Evolutionary conservation across 2,113 vertebrate species (phyloP), one percentile per base, ranked within the genome.

Genomic region (Mesocricetus auratus): DNA sequence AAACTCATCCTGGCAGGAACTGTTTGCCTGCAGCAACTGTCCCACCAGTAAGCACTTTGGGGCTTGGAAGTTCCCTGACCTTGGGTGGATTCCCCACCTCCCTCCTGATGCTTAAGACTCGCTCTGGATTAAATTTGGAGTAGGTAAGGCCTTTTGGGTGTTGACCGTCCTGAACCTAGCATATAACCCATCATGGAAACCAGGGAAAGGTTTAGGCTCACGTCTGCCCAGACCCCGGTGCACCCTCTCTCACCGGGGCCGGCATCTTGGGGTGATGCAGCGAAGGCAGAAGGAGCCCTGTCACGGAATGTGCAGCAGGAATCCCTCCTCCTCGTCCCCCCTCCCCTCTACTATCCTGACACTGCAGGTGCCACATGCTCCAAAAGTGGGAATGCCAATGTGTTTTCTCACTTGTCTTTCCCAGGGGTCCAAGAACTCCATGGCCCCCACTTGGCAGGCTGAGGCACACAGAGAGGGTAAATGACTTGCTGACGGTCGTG

Each of bases 1-100:
- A 96, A 91, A 78, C 86, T 95, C 86, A 94, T 92, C 88, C 97
- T 94, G 96, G 47, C 93, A 96, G 96, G 96, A 97, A 97, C 42
- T 53, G 19, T 39, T 86, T 24, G 36, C 53, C 10, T 50, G 39
- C 13, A 33, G 91, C 24, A 62, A 42, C 88, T 87, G 96, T 50
- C 45, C 11, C n/a, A 3, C 77, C 39, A n/a, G 22, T 3, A 22
- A 79, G n/a, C n/a, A 50, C 79, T 45, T 86, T 42, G 83, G 86
- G 56, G 79, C 21, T 4, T 50, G 56, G 33, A 36, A 1, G 66
- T 39, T 82, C 47, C 58, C 58, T 47, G 47, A 60, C 58, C 58
- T 0, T 1, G 22, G 31, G 42, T 58, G 16, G 39, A n/a, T 94
- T 94, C 45, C 60, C 47, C 24, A 29, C 12, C 0, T 2, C 9